phyloP scores from a whole-genome alignment of 2,113 vertebrate species.

The Epinephelus moara region DNA sequence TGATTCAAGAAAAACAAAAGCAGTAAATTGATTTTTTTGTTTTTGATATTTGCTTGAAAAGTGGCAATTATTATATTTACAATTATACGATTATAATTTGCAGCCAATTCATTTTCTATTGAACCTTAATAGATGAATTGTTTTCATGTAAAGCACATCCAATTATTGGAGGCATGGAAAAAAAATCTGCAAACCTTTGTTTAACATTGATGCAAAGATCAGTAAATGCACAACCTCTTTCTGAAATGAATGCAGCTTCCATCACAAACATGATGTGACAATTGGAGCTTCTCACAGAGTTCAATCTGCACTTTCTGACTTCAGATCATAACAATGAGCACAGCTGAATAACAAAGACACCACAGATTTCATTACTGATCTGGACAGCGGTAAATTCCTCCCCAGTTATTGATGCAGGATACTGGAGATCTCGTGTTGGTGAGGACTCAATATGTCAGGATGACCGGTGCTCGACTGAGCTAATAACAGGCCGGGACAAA shows the following conservation, averaged over 20 bases:
- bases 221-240: neutral
- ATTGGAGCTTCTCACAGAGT: neutral
- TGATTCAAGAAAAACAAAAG: too few species aligned
- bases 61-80: too few species aligned
- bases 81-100: too few species aligned
- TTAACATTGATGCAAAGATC: neutral
- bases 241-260: neutral
- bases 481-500: slow-evolving; percentile 66
- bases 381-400: slow-evolving; percentile 31
- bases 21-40: too few species aligned
- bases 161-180: too few species aligned
- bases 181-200: too few species aligned
- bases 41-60: too few species aligned
- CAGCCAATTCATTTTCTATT: too few species aligned
- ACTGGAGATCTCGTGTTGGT: slow-evolving; percentile 20
- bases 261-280: too few species aligned
- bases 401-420: slow-evolving; percentile 45
- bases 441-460: slow-evolving; percentile 70
- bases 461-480: slow-evolving; percentile 57
- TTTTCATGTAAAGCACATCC: too few species aligned
- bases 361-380: slow-evolving; percentile 64
- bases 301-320: neutral
- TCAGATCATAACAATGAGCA: neutral
- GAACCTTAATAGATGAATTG: too few species aligned
- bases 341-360: slow-evolving; percentile 38